phyloP scores from a whole-genome alignment of 2,888 invertebrate genomes.

The Zaprionus lineosus region DNA sequence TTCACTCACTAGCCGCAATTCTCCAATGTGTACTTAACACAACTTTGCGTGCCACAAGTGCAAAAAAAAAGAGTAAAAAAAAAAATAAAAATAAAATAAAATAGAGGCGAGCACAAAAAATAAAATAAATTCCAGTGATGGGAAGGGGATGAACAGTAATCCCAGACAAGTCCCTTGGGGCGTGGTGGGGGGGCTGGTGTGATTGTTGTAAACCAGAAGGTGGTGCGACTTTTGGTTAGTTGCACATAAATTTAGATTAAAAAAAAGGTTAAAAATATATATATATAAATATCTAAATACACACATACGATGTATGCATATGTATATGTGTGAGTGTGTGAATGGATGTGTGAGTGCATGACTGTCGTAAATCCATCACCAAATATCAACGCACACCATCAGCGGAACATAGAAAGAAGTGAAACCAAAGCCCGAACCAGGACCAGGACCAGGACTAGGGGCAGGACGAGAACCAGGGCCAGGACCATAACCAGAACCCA shows the following conservation, averaged over 20 bases:
- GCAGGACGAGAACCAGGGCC: slow-evolving; percentile 6
- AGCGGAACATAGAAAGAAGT: slow-evolving; percentile 14
- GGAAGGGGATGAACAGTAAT: not conserved
- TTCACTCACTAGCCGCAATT: slow-evolving; percentile 40
- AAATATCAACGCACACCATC: slow-evolving; percentile 61
- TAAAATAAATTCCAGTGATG: not conserved
- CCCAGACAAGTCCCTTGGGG: slow-evolving; percentile 3
- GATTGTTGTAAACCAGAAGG: not conserved
- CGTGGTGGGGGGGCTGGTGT: no score
- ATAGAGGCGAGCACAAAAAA: no score
- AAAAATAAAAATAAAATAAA: not conserved
- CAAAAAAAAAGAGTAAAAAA: slow-evolving; percentile 1
- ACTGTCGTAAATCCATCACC: slow-evolving; percentile 57
- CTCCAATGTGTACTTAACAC: slow-evolving; percentile 54
- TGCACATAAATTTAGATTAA: slow-evolving; percentile 68
- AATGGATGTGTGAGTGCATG: slow-evolving; percentile 51
- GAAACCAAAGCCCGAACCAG: not conserved
- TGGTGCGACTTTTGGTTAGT: slow-evolving; percentile 42
- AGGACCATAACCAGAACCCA: not conserved
- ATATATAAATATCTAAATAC: no score
- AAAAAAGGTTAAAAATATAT: slow-evolving; percentile 1
- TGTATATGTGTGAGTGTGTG: slow-evolving; percentile 42
- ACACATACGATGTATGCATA: not conserved
- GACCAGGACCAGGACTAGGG: no score
- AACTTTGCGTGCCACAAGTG: slow-evolving; percentile 53